Evolutionary conservation across 2,797 vertebrate species (phyloP), one percentile per base, ranked within the genome.

Genomic region (Malacoctenus gilli): DNA sequence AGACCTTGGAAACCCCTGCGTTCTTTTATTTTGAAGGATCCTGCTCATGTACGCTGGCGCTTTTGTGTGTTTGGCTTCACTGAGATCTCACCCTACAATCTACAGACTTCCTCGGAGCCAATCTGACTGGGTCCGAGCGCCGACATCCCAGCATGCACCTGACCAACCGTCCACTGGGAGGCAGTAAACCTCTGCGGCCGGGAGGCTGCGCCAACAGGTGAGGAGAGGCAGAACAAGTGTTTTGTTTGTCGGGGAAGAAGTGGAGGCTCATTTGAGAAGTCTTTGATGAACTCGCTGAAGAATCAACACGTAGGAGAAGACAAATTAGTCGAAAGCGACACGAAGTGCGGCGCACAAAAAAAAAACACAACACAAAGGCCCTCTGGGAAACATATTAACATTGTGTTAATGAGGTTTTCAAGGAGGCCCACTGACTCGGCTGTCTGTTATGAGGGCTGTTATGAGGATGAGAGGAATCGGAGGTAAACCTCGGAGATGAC

Each of bases 81-180:
- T n/a, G n/a, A n/a, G n/a, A n/a, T n/a, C n/a, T n/a, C n/a, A n/a
- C n/a, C n/a, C n/a, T n/a, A n/a, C n/a, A n/a, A n/a, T n/a, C n/a
- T n/a, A n/a, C n/a, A n/a, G n/a, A n/a, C n/a, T n/a, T n/a, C n/a
- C n/a, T n/a, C n/a, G n/a, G n/a, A n/a, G n/a, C n/a, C n/a, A n/a
- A n/a, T n/a, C n/a, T n/a, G n/a, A n/a, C n/a, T n/a, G n/a, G n/a
- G n/a, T n/a, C n/a, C n/a, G 23, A 25, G 23, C 8, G 25, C 9
- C 5, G 6, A 6, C 25, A 5, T 6, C 25, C 25, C 25, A 5
- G 6, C 25, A 5, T 28, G 25, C 25, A 5, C 9, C 25, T 57
- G 35, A 21, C 11, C 13, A 1, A 0, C 1, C 12, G 20, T 50
- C 82, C 85, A 79, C 82, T 72, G 75, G 88, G 88, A 68, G 87